phyloP scores from a whole-genome alignment of 2,797 vertebrate genomes.

The Dromococcyx pavoninus region DNA sequence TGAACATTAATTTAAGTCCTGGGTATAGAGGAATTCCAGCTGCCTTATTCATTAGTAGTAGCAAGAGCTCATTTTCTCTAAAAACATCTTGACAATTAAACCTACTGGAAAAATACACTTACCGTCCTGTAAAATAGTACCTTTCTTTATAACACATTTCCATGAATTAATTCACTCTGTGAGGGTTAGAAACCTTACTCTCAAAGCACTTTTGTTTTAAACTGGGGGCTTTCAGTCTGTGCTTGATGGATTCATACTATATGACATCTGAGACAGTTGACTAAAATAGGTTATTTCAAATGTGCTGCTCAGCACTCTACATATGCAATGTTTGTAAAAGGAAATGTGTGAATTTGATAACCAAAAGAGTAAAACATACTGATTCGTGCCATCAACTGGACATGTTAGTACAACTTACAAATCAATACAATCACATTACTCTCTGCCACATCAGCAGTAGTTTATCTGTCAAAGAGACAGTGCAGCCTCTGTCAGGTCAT shows the following conservation, averaged over 20 bases:
- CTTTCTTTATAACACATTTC: neutral
- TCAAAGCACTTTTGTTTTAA: neutral
- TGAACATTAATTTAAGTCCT: neutral
- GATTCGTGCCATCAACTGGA: neutral
- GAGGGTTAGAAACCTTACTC: neutral
- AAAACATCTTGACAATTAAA: constrained; percentile 5
- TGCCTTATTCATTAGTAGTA: neutral
- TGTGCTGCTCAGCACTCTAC: neutral
- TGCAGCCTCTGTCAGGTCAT: neutral
- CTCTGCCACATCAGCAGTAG: neutral
- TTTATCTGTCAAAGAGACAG: neutral
- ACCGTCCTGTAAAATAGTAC: neutral
- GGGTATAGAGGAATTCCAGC: neutral
- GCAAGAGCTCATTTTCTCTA: neutral
- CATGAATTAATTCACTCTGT: neutral
- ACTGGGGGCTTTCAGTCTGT: neutral
- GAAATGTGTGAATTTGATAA: neutral
- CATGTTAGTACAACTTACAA: neutral
- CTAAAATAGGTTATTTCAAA: neutral
- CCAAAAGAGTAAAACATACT: neutral
- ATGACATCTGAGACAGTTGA: neutral
- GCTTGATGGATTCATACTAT: neutral
- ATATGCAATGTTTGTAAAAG: neutral
- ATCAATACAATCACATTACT: neutral
- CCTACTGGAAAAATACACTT: neutral